These are phyloP conservation scores for Cancer borealis DNA, from an alignment of 2,888 invertebrate genomes.

Conservation along the genomic window DNA sequence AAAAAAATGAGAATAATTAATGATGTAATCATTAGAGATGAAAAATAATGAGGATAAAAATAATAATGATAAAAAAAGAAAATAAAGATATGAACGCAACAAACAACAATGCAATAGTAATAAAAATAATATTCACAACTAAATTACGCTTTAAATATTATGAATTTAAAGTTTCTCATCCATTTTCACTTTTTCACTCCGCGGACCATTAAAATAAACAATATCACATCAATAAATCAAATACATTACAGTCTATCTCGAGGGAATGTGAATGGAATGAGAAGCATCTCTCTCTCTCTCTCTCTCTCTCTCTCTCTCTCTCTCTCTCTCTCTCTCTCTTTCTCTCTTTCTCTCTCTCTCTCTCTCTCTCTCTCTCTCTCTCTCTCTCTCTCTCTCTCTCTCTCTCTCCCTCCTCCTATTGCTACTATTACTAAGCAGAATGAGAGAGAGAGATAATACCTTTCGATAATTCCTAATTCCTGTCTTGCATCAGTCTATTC, in stretches of 20 bases:
- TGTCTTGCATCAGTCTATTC: neutral
- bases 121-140: no score
- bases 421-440: neutral
- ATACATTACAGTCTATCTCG: neutral
- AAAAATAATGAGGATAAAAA: neutral
- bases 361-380: no score
- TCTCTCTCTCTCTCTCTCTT: no score
- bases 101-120: no score
- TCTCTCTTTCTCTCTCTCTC: no score
- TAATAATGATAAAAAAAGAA: no score
- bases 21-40: neutral
- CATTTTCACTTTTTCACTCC: slow-evolving; percentile 28
- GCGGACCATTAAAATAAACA: neutral
- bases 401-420: no score
- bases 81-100: no score
- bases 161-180: neutral
- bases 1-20: no score
- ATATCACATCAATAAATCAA: neutral
- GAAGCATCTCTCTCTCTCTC: neutral
- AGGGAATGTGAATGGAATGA: neutral
- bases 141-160: no score
- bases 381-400: no score
- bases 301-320: no score
- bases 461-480: neutral
- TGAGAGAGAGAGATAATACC: neutral